Evolutionary conservation across 2,888 invertebrate species (phyloP).

Genomic region (Ophion obscuratus): DNA sequence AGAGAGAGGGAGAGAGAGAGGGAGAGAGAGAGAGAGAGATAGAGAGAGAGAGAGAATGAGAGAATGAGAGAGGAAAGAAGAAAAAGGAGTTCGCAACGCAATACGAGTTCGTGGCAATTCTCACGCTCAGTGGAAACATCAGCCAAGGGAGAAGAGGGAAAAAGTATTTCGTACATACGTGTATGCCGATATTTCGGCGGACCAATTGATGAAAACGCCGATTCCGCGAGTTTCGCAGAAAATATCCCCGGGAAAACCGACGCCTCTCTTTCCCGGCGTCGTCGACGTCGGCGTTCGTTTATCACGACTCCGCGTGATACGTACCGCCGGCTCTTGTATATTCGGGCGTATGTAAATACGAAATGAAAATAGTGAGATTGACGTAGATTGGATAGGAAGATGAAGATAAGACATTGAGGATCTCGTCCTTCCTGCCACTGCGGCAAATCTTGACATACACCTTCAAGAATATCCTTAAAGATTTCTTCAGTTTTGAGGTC

Average conservation of each 20-base stretch:
- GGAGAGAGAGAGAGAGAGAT: not conserved
- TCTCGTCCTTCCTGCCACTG: not conserved
- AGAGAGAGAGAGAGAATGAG: not conserved
- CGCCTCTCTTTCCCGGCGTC: not conserved
- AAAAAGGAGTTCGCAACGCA: not conserved
- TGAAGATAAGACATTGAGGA: slow-evolving; percentile 24
- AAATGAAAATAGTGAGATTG: slow-evolving; percentile 8
- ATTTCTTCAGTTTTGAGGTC: not conserved
- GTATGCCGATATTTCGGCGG: slow-evolving; percentile 25
- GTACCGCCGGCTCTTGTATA: not conserved
- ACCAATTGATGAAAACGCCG: slow-evolving; percentile 58
- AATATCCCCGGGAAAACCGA: slow-evolving; percentile 7
- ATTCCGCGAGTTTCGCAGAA: slow-evolving; percentile 48
- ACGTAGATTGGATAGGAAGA: slow-evolving; percentile 21
- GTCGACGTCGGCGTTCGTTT: not conserved
- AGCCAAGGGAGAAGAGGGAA: slow-evolving; percentile 8
- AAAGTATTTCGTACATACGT: slow-evolving; percentile 4
- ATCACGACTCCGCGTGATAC: not conserved
- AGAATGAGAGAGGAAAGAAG: not conserved
- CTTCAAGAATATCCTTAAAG: too few relatives aligned
- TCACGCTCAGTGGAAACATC: slow-evolving; percentile 12
- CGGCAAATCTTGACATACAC: not conserved
- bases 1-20: not conserved
- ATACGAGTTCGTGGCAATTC: slow-evolving; percentile 25
- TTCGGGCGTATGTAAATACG: slow-evolving; percentile 8